These are phyloP conservation scores for Drosophila cracens DNA, from an alignment of 2,888 invertebrate species.

Conservation along the genomic window DNA sequence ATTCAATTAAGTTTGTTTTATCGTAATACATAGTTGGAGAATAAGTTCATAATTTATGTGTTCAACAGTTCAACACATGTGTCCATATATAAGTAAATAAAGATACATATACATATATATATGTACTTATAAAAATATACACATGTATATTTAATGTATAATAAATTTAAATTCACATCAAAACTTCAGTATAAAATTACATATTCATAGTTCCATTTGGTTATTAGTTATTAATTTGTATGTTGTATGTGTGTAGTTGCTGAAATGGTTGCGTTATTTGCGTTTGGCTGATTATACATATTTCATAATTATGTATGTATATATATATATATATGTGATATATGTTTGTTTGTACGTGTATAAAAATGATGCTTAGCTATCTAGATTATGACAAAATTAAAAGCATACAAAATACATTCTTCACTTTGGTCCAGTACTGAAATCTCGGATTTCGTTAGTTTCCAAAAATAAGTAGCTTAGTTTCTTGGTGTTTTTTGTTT, in stretches of 20 bases:
- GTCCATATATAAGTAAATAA: neutral
- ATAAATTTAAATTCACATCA: conserved; percentile 51
- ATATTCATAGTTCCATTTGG: conserved; percentile 60
- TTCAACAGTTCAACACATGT: neutral
- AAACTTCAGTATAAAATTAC: conserved; percentile 48
- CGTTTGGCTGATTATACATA: conserved; percentile 53
- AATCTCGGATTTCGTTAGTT: conserved; percentile 78
- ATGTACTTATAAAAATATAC: conserved; percentile 32
- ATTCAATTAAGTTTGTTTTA: conserved; percentile 21
- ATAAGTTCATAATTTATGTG: neutral
- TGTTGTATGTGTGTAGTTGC: conserved; percentile 22
- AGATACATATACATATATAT: neutral
- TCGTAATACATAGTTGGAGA: conserved; percentile 12
- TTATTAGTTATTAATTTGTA: conserved; percentile 32
- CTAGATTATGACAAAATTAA: conserved; percentile 62
- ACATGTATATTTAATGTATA: conserved; percentile 22
- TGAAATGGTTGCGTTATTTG: conserved; percentile 37
- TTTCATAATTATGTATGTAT: conserved; percentile 18
- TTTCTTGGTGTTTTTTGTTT: conserved; percentile 25
- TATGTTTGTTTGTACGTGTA: conserved; percentile 19
- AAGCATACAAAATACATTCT: conserved; percentile 70
- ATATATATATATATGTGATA: conserved; percentile 4
- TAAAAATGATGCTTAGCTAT: conserved; percentile 40
- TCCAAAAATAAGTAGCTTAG: conserved; percentile 52
- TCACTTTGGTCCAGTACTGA: conserved; percentile 79